Conservation (phyloP, 2,888 invertebrate species). For the Drosophila yooni region DNA sequence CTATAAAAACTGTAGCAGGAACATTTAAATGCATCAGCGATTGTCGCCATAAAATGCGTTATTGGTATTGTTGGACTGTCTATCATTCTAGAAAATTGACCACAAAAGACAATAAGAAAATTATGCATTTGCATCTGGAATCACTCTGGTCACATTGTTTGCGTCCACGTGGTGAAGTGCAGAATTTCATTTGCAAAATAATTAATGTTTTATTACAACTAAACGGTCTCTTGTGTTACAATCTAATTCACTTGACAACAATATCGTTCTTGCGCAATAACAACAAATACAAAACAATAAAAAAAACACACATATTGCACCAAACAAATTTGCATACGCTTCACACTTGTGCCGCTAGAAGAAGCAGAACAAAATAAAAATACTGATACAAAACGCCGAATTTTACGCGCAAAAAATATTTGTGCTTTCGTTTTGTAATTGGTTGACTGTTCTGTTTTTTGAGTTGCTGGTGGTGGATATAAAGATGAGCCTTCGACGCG, state of each 20-base stretch:
- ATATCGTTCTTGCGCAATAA: not conserved
- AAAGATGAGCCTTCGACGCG: slow-evolving; percentile 91
- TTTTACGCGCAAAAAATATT: slow-evolving; percentile 1
- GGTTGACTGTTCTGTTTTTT: not conserved
- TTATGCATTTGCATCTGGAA: not conserved
- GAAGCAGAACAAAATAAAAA: not conserved
- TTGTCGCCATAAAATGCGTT: slow-evolving; percentile 18
- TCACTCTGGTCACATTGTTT: slow-evolving; percentile 31
- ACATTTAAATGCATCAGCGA: slow-evolving; percentile 23
- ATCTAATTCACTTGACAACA: slow-evolving; percentile 25
- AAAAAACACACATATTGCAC: not conserved
- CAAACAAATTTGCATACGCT: slow-evolving; percentile 10
- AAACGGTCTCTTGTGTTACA: slow-evolving; percentile 15
- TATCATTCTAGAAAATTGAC: slow-evolving; percentile 2
- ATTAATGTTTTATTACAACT: slow-evolving; percentile 4
- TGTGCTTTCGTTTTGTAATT: slow-evolving; percentile 6
- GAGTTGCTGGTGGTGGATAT: not conserved
- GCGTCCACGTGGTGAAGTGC: slow-evolving; percentile 39
- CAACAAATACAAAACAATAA: slow-evolving; percentile 7
- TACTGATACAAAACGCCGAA: slow-evolving; percentile 25
- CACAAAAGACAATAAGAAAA: slow-evolving; percentile 1
- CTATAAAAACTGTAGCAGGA: slow-evolving; percentile 27
- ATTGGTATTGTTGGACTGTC: slow-evolving; percentile 8
- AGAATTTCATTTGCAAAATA: slow-evolving; percentile 36
- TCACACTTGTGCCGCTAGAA: slow-evolving; percentile 31